Base-by-base conservation (phyloP, 2,113 vertebrate species). In the Phaethon lepturus region DNA sequence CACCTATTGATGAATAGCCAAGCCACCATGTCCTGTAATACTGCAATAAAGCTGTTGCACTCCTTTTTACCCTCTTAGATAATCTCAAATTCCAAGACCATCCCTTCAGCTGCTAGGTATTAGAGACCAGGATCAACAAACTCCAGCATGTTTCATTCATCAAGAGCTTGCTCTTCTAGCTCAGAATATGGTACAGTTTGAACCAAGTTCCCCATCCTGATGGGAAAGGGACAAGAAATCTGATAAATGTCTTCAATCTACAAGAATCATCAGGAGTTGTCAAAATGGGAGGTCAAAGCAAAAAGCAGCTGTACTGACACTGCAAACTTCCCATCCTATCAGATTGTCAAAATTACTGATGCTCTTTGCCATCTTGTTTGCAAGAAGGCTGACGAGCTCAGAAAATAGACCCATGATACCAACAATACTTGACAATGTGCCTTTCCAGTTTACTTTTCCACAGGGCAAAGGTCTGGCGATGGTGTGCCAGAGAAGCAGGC, bases 221-320 rank as follows among this genome's bases (percentile, higher is more conserved):
- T 2, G 1, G 29, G 16, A 68, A 90, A 86, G 3, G 1, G 9
- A 64, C 42, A 81, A 58, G 60, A 89, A 84, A 80, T 47, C n/a
- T 25, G 29, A 7, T 69, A 52, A 38, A 24, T 10, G 17, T 17
- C 6, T 75, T 67, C 0, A 0, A 74, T 25, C 38, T 24, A 58
- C n/a, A 66, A 28, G 28, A 77, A 81, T 71, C 15, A 31, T 38
- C 28, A 55, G 17, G 8, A 69, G 33, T 1, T 58, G 13, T 47
- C 56, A 71, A 52, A 87, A 67, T 6, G 7, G n/a, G 38, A 89
- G 14, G 35, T 40, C 38, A 89, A 89, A 66, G 22, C 49, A 47
- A 72, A 28, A 9, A 66, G 42, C 25, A 77, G 40, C 75, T 67
- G 25, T 50, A 67, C 38, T 9, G 25, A 13, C 33, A 29, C 69